Evolutionary conservation across 2,797 vertebrate genomes (phyloP), one percentile per base, ranked within the genome.

Genomic region (Bradypus variegatus): DNA sequence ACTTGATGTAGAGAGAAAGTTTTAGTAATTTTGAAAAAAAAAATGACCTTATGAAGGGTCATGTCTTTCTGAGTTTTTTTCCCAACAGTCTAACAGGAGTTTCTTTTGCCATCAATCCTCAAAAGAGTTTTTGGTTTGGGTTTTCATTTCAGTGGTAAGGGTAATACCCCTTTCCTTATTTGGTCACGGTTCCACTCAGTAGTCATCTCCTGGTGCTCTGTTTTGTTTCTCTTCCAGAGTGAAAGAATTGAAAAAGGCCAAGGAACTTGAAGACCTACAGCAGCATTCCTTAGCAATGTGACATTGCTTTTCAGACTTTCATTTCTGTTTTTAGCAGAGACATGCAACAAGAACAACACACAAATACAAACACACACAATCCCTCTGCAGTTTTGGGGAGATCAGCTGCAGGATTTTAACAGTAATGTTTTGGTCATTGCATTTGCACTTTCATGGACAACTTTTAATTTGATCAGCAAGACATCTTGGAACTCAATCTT

Each of bases 191-290:
- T 94, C 85, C 95, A 48, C 96, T 94, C 80, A 60, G 91, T 89
- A 97, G 96, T 96, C 95, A 89, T 94, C 96, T 94, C 96, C 97
- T 97, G 95, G 97, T 94, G 9, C 95, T 94, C 18, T 96, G 86
- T 95, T 95, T 76, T 96, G 94, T 96, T 95, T 96, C 95, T 98
- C 97, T 98, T 98, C 94, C 98, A 99, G 99, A 99, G 99, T 98
- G 99, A 99, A 98, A 99, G 98, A 99, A 98, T 99, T 99, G 99
- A 99, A 98, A 99, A 99, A 98, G 99, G 98, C 98, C 99, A 99
- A 98, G 99, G 99, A 99, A 99, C 99, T 98, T 99, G 99, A 99
- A 98, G 98, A 97, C 97, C 96, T 97, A 96, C 98, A 98, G 98
- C 98, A 98, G 98, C 98, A 98, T 98, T 98, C 98, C 98, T 98